Evolutionary conservation across 2,113 vertebrate species (phyloP).

Genomic region (Chaetodon auriga): DNA sequence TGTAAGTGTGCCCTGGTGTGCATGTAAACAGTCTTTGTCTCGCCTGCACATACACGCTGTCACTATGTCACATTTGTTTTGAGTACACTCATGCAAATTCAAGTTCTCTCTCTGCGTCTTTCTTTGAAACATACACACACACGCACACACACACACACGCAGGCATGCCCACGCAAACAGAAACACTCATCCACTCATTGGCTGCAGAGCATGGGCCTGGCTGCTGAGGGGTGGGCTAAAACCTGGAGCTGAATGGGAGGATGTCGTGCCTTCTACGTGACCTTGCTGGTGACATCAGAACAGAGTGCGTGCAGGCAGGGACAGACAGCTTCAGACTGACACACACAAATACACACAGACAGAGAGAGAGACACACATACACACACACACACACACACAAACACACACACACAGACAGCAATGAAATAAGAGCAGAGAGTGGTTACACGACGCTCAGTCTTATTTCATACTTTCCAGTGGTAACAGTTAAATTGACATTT

Average conservation of each 20-base stretch:
- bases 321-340: conserved; percentile 43
- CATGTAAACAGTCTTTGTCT: conserved; percentile 63
- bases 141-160: neutral
- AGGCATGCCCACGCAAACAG: neutral
- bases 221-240: conserved; percentile 50
- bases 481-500: conserved; percentile 81
- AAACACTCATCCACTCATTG: conserved; percentile 30
- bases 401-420: conserved; percentile 1
- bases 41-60: conserved; percentile 18
- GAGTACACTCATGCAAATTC: conserved; percentile 51
- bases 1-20: conserved; percentile 18
- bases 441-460: conserved; percentile 62
- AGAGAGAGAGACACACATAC: conserved; percentile 9
- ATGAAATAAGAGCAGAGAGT: conserved; percentile 46
- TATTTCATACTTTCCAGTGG: conserved; percentile 83
- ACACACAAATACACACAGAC: conserved; percentile 12
- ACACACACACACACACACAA: conserved; percentile 19
- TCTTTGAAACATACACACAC: neutral
- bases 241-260: conserved; percentile 62
- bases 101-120: neutral
- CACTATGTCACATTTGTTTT: conserved; percentile 48
- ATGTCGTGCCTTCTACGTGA: conserved; percentile 69
- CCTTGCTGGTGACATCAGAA: conserved; percentile 75
- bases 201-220: conserved; percentile 16
- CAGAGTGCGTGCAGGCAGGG: conserved; percentile 25